These are phyloP conservation scores for Oxyura jamaicensis DNA, from an alignment of 2,113 vertebrate species.

Conservation along the genomic window DNA sequence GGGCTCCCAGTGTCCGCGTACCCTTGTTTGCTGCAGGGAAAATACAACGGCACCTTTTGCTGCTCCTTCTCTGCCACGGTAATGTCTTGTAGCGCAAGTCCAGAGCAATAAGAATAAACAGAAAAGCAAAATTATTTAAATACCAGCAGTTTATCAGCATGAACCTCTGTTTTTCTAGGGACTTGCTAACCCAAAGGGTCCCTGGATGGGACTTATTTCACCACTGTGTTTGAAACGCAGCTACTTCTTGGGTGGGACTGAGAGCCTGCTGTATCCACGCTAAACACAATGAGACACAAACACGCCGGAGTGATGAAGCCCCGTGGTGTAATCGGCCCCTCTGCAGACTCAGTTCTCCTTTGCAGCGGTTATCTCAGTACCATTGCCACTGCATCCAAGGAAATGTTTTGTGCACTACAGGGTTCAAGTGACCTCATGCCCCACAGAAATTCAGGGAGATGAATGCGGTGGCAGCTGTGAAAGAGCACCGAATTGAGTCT, in stretches of 20 bases:
- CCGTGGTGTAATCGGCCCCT: fast-evolving
- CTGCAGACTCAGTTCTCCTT: not conserved
- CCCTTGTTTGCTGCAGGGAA: not conserved
- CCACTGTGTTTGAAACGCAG: fast-evolving
- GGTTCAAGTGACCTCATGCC: not conserved
- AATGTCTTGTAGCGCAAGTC: not conserved
- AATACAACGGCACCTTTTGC: fast-evolving
- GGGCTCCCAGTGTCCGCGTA: not conserved
- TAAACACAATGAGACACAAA: fast-evolving
- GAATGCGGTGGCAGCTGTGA: not conserved
- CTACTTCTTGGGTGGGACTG: not conserved
- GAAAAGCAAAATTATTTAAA: not conserved
- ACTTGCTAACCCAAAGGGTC: not conserved
- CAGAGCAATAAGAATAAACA: not conserved
- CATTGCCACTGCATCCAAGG: not conserved
- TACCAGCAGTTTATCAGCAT: not conserved
- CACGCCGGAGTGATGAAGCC: not conserved
- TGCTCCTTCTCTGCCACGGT: not conserved
- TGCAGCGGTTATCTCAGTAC: fast-evolving
- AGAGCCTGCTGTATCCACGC: fast-evolving
- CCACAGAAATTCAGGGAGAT: fast-evolving
- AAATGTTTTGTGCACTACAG: not conserved
- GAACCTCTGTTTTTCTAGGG: not conserved
- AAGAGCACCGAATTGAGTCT: fast-evolving
- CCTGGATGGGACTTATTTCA: not conserved